Base-by-base conservation (phyloP, 2,113 vertebrate species). In the Desmodus rotundus region DNA sequence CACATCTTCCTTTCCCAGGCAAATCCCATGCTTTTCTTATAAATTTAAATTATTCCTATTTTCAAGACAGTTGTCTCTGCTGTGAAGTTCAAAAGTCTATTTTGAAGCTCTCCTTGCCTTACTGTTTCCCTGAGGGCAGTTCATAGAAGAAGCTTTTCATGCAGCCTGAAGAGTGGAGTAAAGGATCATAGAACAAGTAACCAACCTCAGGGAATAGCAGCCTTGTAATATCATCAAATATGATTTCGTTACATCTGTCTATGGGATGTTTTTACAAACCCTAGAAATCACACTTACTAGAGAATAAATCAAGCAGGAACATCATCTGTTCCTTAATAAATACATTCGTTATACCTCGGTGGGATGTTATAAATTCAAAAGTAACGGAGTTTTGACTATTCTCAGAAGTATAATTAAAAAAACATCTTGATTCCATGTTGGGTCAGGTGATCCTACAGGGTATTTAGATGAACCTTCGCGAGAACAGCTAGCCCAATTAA, bases 61-160 rank as follows among this genome's bases (percentile, higher is more conserved):
- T 58, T 89, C 73, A 93, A 78, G 45, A 63, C 52, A 58, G 19
- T 58, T 89, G n/a, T 91, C 65, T 92, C 88, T 91, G 68, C 89
- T 88, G 6, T 94, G 94, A 95, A 91, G 95, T 96, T 96, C 33
- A 78, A 83, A 89, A 78, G 31, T 50, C 58, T 76, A 2, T 73
- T 96, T 91, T 89, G 94, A 97, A 95, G 77, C n/a, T 77, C 20
- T 54, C 33, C 61, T 87, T 50, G 41, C 65, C 17, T 52, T 31
- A 20, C 73, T 63, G 33, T 45, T 63, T 92, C 68, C 93, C 93
- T 52, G 47, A 96, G 73, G 81, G 47, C 33, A 86, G 76, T 67
- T 76, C 47, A 7, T 9, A n/a, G 36, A 85, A 65, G 52, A 96
- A 50, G 13, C 28, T 78, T 7, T 77, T 45, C 72, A 8, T n/a